Percentiles rank a stretch among this genome's conserved stretches.
These are phyloP conservation scores for Aquatica leii DNA, from an alignment of 2,888 invertebrate genomes.

Conservation along the genomic window DNA sequence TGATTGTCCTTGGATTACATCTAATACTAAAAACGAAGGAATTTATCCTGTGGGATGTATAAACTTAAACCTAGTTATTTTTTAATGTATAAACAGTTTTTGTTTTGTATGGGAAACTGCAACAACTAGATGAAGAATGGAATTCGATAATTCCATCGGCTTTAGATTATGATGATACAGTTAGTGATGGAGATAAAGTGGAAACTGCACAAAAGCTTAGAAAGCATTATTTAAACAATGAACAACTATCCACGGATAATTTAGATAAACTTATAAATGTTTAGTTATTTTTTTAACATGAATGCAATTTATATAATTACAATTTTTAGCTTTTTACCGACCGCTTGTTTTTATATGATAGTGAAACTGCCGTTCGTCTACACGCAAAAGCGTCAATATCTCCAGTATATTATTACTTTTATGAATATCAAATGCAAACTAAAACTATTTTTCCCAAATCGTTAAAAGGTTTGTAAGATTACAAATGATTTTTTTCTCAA, in stretches of 20 bases:
- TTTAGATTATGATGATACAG: constrained; percentile 50
- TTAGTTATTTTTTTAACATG: constrained; percentile 23
- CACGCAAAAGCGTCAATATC: constrained; percentile 54
- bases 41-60: constrained; percentile 73
- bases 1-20: constrained; percentile 74
- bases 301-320: not conserved
- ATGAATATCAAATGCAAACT: constrained; percentile 20
- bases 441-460: constrained; percentile 16
- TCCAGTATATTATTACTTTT: constrained; percentile 65
- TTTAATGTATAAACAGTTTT: constrained; percentile 42
- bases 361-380: constrained; percentile 46
- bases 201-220: constrained; percentile 46
- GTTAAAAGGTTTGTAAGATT: constrained; percentile 43
- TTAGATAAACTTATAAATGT: constrained; percentile 48
- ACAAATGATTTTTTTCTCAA: no score
- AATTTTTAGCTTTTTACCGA: constrained; percentile 67
- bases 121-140: constrained; percentile 56
- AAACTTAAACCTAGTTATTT: constrained; percentile 25
- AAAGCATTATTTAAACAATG: constrained; percentile 48
- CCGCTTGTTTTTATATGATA: constrained; percentile 62
- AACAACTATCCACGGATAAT: constrained; percentile 42
- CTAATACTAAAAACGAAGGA: constrained; percentile 76
- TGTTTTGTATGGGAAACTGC: constrained; percentile 48
- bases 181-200: constrained; percentile 38
- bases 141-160: constrained; percentile 46